A percentile compares a stretch with the other conserved stretches of the same genome.
These are phyloP conservation scores for Numenius phaeopus DNA, from an alignment of 2,797 vertebrate genomes.

Conservation along the genomic window DNA sequence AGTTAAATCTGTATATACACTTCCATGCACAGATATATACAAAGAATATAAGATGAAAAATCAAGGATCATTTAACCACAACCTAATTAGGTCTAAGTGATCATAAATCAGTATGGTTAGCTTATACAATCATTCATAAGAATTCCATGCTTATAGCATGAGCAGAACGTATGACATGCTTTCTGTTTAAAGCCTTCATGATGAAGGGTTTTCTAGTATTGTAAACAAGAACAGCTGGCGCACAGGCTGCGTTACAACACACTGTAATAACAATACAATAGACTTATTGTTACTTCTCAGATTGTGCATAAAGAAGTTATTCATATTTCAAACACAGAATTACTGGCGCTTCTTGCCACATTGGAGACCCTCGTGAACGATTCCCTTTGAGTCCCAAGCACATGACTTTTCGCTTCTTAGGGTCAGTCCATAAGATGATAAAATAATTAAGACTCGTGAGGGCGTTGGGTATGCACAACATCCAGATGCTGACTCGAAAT, in stretches of 20 bases:
- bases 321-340: constrained; percentile 71
- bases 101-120: not conserved
- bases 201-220: constrained; percentile 29
- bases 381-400: constrained; percentile 29
- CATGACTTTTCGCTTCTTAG: not conserved
- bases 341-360: constrained; percentile 43
- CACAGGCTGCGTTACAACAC: constrained; percentile 36
- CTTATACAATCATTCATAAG: not conserved
- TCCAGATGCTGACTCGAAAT: not conserved
- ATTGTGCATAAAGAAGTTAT: constrained; percentile 74
- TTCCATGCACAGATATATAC: not conserved
- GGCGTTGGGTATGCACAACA: not conserved
- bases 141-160: not conserved
- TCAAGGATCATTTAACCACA: not conserved
- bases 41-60: not conserved
- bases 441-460: not conserved
- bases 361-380: constrained; percentile 24
- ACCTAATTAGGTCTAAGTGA: not conserved
- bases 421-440: not conserved
- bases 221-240: constrained; percentile 70
- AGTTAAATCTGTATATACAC: not conserved
- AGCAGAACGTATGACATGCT: not conserved
- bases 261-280: constrained; percentile 66
- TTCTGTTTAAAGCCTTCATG: constrained; percentile 3
- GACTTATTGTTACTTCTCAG: constrained; percentile 71